These are phyloP conservation scores for Cyclargus thomasi DNA, from an alignment of 1,140 invertebrate genomes.

Conservation along the genomic window DNA sequence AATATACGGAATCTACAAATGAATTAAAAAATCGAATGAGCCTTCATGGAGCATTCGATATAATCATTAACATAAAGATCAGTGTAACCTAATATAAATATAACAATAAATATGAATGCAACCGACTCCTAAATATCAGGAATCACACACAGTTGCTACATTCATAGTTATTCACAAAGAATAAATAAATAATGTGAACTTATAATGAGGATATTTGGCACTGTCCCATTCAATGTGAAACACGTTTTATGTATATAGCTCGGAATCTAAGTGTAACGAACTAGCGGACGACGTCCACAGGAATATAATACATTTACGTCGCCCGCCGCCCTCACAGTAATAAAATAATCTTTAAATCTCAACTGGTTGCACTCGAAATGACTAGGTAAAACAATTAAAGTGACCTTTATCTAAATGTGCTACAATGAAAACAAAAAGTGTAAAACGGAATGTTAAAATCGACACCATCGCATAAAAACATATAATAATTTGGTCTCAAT, in stretches of 20 bases:
- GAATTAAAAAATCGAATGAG: slow-evolving; percentile 65
- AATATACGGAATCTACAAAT: slow-evolving; percentile 42
- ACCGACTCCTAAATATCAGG: slow-evolving; percentile 76
- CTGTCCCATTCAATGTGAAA: slow-evolving; percentile 56
- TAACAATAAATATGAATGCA: slow-evolving; percentile 76
- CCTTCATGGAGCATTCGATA: slow-evolving; percentile 53
- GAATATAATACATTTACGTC: slow-evolving; percentile 62
- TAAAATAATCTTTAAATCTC: slow-evolving; percentile 67
- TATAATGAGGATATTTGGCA: slow-evolving; percentile 72
- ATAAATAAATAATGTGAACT: slow-evolving; percentile 62
- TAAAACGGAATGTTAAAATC: slow-evolving; percentile 73
- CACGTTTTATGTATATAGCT: slow-evolving; percentile 54
- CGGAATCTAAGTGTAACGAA: slow-evolving; percentile 37
- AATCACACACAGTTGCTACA: slow-evolving; percentile 73
- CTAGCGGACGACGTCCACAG: slow-evolving; percentile 36
- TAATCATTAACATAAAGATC: slow-evolving; percentile 55
- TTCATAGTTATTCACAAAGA: slow-evolving; percentile 63
- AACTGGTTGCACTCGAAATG: slow-evolving; percentile 71
- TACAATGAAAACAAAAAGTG: slow-evolving; percentile 44
- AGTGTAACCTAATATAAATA: slow-evolving; percentile 72
- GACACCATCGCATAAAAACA: slow-evolving; percentile 70
- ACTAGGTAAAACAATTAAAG: slow-evolving; percentile 71
- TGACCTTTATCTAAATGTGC: slow-evolving; percentile 62
- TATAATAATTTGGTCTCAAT: slow-evolving; percentile 74
- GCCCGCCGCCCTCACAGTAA: slow-evolving; percentile 33